Evolutionary conservation across 2,888 invertebrate genomes (phyloP).

Genomic region (Rugalucina vietnamica): DNA sequence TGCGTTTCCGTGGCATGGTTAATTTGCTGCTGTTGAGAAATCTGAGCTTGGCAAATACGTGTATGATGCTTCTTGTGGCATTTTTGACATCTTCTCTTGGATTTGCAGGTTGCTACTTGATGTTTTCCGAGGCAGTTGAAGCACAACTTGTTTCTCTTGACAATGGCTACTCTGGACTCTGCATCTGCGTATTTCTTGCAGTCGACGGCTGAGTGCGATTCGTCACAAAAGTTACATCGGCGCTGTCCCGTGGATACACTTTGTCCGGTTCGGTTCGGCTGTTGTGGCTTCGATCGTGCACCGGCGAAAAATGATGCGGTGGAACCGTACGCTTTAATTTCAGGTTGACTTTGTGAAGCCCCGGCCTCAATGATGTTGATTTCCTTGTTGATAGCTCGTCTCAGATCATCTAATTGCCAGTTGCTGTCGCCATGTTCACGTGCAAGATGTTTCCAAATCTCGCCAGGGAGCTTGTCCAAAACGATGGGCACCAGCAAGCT

Average conservation of each 20-base stretch:
- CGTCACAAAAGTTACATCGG: constrained; percentile 8
- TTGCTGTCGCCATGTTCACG: constrained; percentile 14
- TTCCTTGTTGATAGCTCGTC: neutral
- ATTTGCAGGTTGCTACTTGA: constrained; percentile 24
- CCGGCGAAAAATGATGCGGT: neutral
- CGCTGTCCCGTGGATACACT: neutral
- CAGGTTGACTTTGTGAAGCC: neutral
- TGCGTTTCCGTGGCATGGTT: neutral
- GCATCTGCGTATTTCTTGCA: neutral
- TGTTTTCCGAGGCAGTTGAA: constrained; percentile 29
- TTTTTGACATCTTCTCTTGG: constrained; percentile 19
- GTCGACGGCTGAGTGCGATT: neutral
- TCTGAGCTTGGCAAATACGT: constrained; percentile 1
- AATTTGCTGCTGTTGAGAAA: neutral
- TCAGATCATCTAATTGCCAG: neutral
- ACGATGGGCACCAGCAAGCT: constrained; percentile 14
- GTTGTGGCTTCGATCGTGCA: neutral
- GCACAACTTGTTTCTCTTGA: constrained; percentile 16
- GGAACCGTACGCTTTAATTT: neutral
- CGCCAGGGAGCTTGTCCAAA: constrained; percentile 16
- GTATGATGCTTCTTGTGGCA: constrained; percentile 31
- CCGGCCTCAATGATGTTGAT: constrained; percentile 10
- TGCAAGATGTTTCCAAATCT: constrained; percentile 4
- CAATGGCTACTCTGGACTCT: neutral
- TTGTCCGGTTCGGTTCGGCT: neutral